Conservation (phyloP, 2,888 invertebrate genomes). For the Drosophila mimetica region DNA sequence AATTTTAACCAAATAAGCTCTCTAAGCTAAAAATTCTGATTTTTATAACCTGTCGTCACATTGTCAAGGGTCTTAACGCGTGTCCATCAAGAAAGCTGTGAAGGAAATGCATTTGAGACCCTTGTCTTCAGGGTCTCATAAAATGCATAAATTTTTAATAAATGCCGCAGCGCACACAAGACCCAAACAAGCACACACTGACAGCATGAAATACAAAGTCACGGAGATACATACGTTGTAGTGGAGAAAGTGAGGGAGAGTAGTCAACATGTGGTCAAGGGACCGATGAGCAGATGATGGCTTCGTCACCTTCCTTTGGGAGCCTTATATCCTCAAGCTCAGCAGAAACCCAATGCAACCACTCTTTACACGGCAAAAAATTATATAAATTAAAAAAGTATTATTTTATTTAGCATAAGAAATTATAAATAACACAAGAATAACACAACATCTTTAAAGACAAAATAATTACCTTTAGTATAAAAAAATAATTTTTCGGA, state of each 20-base stretch:
- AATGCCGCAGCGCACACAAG: constrained; percentile 38
- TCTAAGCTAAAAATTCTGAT: constrained; percentile 55
- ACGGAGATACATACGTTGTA: background rate
- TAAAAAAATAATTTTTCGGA: too few species aligned
- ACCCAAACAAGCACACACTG: constrained; percentile 4
- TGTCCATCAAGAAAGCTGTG: constrained; percentile 46
- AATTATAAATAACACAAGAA: too few species aligned
- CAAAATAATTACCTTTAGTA: too few species aligned
- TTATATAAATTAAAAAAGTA: too few species aligned
- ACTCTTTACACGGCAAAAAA: background rate
- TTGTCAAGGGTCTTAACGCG: constrained; percentile 44
- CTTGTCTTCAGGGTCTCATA: constrained; percentile 47
- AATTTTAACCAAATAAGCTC: constrained; percentile 9
- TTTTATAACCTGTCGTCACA: constrained; percentile 64
- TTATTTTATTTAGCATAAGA: too few species aligned
- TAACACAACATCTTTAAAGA: too few species aligned
- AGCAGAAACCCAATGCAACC: background rate
- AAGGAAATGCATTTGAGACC: constrained; percentile 33
- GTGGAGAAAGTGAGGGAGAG: background rate
- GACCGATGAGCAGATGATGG: constrained; percentile 38
- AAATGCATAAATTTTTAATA: constrained; percentile 75
- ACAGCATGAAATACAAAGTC: background rate
- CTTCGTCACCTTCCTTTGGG: constrained; percentile 26
- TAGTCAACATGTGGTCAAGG: constrained; percentile 52
- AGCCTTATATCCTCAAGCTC: background rate